Evolutionary conservation across 2,113 vertebrate species (phyloP), one percentile per base, ranked within the genome.

Genomic region (Cisticola juncidis): DNA sequence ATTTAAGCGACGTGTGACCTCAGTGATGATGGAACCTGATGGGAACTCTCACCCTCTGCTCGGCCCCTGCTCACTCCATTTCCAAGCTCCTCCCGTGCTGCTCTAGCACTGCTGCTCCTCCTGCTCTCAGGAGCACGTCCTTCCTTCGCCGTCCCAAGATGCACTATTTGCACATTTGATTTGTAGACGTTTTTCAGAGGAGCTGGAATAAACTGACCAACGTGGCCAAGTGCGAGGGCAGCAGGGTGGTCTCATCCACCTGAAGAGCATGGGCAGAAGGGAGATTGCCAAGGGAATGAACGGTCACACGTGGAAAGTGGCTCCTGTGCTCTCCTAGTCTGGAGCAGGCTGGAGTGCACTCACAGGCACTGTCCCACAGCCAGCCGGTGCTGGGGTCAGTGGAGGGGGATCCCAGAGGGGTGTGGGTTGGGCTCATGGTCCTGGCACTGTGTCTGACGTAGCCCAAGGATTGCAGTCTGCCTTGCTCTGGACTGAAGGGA

Each of bases 81-180:
- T 93, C 72, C 82, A 74, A 36, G 82, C 95, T 96, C 90, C 81
- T 95, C 44, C 85, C 0, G 14, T 86, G 94, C 93, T 95, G 81
- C 78, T 94, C 66, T 22, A 76, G 89, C 91, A 87, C 89, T 95
- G 81, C 93, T 95, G 91, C 81, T 95, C 73, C 86, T 95, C 83
- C 81, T 86, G 73, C 77, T 94, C 80, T 83, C 90, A 91, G 86
- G 87, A 92, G 88, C 61, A 77, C 1, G 0, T 88, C 80, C 64
- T 94, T 91, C 64, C 74, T 78, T 86, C 71, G 81, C 82, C 0
- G 9, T 79, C 77, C 83, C 80, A 2, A 82, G 94, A 96, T 79
- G 97, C 97, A 95, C 68, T 96, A 94, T 97, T 97, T 97, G 97
- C 96, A 97, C 97, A 96, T 94, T 70, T 94, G 60, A 82, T 79